Conservation (phyloP, 2,888 invertebrate genomes). For the Caenorhabditis zanzibari region DNA sequence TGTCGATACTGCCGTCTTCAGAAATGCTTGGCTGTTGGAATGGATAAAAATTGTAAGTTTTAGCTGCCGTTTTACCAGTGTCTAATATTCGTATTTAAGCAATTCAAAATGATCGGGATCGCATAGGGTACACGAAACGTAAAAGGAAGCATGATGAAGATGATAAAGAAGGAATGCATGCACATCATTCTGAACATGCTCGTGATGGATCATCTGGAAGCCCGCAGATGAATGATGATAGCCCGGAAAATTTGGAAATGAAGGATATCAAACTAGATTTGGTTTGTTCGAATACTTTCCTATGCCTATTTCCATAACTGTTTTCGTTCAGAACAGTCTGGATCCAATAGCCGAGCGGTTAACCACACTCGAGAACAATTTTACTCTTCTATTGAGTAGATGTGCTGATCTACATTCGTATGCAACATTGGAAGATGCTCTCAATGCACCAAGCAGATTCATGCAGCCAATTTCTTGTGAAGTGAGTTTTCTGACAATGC, state of each 20-base stretch:
- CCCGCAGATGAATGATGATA: constrained; percentile 46
- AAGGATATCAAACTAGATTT: constrained; percentile 61
- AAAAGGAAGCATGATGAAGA: constrained; percentile 75
- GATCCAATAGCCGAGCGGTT: constrained; percentile 80
- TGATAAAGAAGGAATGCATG: constrained; percentile 2
- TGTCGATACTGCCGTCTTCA: constrained; percentile 81
- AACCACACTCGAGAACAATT: constrained; percentile 81
- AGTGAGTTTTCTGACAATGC: constrained; percentile 56
- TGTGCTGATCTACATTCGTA: constrained; percentile 76
- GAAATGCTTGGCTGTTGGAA: constrained; percentile 78
- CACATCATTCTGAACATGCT: constrained; percentile 18
- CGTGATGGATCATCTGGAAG: constrained; percentile 46
- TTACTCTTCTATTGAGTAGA: constrained; percentile 79
- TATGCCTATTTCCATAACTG: too few relatives aligned
- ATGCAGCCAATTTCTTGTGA: constrained; percentile 78
- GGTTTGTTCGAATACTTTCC: constrained; percentile 12
- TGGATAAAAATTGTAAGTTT: constrained; percentile 78
- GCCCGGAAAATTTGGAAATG: constrained; percentile 41
- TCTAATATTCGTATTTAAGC: constrained; percentile 68
- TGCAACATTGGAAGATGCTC: constrained; percentile 78
- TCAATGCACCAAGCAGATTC: constrained; percentile 79
- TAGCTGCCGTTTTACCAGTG: background rate
- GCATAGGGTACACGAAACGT: constrained; percentile 83
- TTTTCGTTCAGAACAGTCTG: constrained; percentile 35
- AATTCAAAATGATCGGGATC: constrained; percentile 82